Evolutionary conservation across 2,797 vertebrate genomes (phyloP), one percentile per base, ranked within the genome.

Genomic region (Enteromius viviparus): DNA sequence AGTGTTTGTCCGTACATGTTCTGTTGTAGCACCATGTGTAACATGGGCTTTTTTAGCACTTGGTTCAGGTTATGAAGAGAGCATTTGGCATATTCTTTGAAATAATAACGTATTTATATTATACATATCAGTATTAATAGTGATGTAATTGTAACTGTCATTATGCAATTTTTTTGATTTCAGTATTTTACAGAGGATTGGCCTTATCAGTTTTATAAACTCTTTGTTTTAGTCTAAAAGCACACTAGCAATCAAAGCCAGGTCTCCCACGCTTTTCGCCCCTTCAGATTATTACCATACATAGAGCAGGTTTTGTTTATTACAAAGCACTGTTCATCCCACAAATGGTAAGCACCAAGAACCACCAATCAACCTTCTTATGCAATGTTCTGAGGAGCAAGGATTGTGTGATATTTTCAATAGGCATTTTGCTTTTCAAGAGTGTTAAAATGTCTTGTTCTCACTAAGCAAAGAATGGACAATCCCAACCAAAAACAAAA

Each of bases 31-130:
- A 82, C 86, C 87, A 82, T 88, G 87, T 87, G 37, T 86, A 69
- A 84, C 84, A 88, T 84, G 83, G 77, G 78, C 68, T 78, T 88
- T 34, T 76, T 77, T 82, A 88, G 84, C 87, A 88, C 87, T 88
- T 88, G 82, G 55, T 55, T 72, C 77, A 68, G 76, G 83, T 74
- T 81, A 82, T 74, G 32, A 58, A 72, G 21, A 80, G 19, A 83
- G 17, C 47, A 12, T 58, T 75, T 81, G 47, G 70, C 23, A 9
- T 66, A 74, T 81, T 76, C 58, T 55, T 66, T 26, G 79, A 45
- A 69, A 42, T 83, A 72, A 83, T 76, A 21, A n/a, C 7, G 14
- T 83, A 78, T 83, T 78, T 83, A 83, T 84, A 62, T 79, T 79
- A 76, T 45, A 79, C 84, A 74, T 83, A 85, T 88, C 78, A 87